Conservation (phyloP, 2,888 invertebrate genomes). For the Phania funesta region DNA sequence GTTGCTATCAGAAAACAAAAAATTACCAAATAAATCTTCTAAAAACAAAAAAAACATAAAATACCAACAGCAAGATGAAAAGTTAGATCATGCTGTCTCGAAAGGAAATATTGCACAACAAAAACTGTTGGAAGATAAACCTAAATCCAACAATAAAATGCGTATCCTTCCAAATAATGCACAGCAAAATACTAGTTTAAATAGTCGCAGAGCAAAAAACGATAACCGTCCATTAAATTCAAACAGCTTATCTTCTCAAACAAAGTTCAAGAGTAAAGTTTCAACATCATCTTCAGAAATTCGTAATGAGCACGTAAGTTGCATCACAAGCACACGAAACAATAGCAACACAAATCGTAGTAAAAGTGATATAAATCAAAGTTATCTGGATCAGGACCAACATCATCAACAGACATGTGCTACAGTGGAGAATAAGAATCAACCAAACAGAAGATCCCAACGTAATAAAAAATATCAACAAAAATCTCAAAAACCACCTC, state of each 20-base stretch:
- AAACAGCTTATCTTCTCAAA: slow-evolving; percentile 1
- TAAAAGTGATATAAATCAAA: slow-evolving; percentile 55
- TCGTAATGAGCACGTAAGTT: neutral
- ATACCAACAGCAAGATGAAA: slow-evolving; percentile 21
- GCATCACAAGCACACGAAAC: slow-evolving; percentile 37
- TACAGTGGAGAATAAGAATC: slow-evolving; percentile 57
- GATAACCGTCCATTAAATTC: slow-evolving; percentile 16
- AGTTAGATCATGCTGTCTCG: neutral
- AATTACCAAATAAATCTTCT: neutral
- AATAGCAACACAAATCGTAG: slow-evolving; percentile 33
- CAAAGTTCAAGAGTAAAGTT: slow-evolving; percentile 14
- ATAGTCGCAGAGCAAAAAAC: slow-evolving; percentile 38
- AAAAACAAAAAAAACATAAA: slow-evolving; percentile 33
- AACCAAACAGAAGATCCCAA: slow-evolving; percentile 68
- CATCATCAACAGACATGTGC: slow-evolving; percentile 29
- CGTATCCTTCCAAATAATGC: neutral
- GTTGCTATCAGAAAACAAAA: slow-evolving; percentile 6
- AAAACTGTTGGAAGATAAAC: neutral
- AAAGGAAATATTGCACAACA: slow-evolving; percentile 25
- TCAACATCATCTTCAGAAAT: neutral
- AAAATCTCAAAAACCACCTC: slow-evolving; percentile 63
- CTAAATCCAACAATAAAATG: neutral
- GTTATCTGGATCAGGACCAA: slow-evolving; percentile 9
- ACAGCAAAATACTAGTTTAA: slow-evolving; percentile 25
- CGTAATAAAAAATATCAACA: slow-evolving; percentile 70